These are phyloP conservation scores for Archocentrus centrarchus DNA, from an alignment of 2,113 vertebrate species.

Conservation along the genomic window DNA sequence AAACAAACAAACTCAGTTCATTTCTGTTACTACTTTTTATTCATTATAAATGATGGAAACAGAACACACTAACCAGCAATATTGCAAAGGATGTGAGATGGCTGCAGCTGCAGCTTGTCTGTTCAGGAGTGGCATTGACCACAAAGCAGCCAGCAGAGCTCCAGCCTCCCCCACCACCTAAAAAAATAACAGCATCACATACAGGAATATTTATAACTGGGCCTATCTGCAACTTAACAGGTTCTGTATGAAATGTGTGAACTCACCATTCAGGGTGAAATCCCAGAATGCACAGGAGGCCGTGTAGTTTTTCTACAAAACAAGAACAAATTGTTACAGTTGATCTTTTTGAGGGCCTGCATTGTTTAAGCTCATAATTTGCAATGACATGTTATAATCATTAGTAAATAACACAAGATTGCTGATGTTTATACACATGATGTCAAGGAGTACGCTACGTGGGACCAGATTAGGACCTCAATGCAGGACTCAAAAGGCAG, in stretches of 20 bases:
- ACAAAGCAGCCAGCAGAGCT: slow-evolving; percentile 84
- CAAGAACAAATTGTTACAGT: background rate
- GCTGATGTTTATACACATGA: accelerated
- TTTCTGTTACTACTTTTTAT: background rate
- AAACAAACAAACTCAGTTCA: background rate
- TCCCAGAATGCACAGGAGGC: slow-evolving; percentile 91
- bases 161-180: slow-evolving; percentile 90
- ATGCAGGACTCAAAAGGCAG: too few species aligned
- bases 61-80: slow-evolving; percentile 83
- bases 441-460: too few species aligned
- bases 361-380: background rate
- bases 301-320: slow-evolving; percentile 74
- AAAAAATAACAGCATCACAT: slow-evolving; percentile 13
- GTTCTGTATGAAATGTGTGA: background rate
- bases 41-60: background rate
- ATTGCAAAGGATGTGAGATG: slow-evolving; percentile 95
- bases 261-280: slow-evolving; percentile 87
- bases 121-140: slow-evolving; percentile 77
- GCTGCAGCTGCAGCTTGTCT: slow-evolving; percentile 90
- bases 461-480: too few species aligned
- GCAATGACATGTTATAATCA: background rate
- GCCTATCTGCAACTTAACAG: background rate
- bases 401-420: background rate
- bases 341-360: background rate
- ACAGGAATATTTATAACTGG: background rate